A percentile compares a stretch with the other conserved stretches of the same genome.
These are phyloP conservation scores for Metalampra italica DNA, from an alignment of 2,888 invertebrate genomes.

Conservation along the genomic window DNA sequence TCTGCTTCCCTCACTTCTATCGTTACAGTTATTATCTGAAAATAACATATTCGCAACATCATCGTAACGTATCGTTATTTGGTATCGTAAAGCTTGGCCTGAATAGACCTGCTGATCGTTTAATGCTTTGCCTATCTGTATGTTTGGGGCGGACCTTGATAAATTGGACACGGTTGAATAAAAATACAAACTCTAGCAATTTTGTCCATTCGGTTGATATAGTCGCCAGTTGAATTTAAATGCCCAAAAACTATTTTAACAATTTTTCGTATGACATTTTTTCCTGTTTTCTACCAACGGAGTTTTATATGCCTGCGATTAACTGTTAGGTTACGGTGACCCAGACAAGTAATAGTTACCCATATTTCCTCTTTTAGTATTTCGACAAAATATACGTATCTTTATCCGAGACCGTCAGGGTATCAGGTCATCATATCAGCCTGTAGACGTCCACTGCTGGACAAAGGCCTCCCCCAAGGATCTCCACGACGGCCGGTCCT, in stretches of 20 bases:
- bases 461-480: too few relatives aligned
- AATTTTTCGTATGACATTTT: too few relatives aligned
- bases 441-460: too few relatives aligned
- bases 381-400: too few relatives aligned
- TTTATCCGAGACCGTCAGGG: too few relatives aligned
- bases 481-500: too few relatives aligned
- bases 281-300: too few relatives aligned
- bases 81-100: not conserved
- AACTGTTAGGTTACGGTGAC: too few relatives aligned
- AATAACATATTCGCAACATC: slow-evolving; percentile 1
- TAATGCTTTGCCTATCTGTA: not conserved
- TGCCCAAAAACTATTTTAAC: not conserved
- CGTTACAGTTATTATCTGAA: not conserved
- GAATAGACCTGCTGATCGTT: not conserved
- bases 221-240: not conserved
- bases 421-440: too few relatives aligned
- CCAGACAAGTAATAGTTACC: too few relatives aligned
- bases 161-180: not conserved
- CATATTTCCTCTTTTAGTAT: too few relatives aligned
- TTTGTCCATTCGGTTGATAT: not conserved
- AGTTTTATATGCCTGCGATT: too few relatives aligned
- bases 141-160: slow-evolving; percentile 3
- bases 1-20: not conserved
- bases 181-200: not conserved
- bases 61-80: not conserved